A percentile compares a stretch with the other conserved stretches of the same genome.
These are phyloP conservation scores for Ectemnius lituratus DNA, from an alignment of 2,888 invertebrate genomes.

Conservation along the genomic window DNA sequence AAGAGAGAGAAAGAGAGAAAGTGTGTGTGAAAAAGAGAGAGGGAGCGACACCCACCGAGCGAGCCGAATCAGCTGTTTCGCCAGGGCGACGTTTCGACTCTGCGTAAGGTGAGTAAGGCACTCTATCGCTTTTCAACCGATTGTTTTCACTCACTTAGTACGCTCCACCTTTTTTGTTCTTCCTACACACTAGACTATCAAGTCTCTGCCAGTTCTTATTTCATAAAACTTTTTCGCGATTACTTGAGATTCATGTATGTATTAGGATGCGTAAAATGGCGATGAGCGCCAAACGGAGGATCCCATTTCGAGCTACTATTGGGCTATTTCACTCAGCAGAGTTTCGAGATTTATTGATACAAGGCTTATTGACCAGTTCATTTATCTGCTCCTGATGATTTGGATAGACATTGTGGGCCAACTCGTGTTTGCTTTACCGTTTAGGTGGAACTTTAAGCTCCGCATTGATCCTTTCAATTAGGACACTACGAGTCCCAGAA, in stretches of 20 bases:
- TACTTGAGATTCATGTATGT: background rate
- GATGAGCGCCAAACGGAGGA: too few species aligned
- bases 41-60: conserved; percentile 58
- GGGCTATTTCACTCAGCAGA: too few species aligned
- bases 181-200: background rate
- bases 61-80: conserved; percentile 64
- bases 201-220: background rate
- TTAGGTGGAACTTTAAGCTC: too few species aligned
- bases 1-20: conserved; percentile 4
- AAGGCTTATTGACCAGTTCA: too few species aligned
- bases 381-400: too few species aligned
- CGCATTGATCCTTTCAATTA: too few species aligned
- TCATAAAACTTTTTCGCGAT: background rate
- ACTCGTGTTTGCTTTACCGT: too few species aligned
- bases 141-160: background rate
- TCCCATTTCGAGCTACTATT: too few species aligned
- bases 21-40: background rate
- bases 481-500: too few species aligned
- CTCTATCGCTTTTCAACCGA: background rate
- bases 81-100: conserved; percentile 49
- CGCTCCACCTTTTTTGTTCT: background rate
- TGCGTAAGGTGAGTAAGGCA: conserved; percentile 35
- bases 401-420: too few species aligned
- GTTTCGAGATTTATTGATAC: too few species aligned
- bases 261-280: too few species aligned